Evolutionary conservation across 2,113 vertebrate genomes (phyloP).

Genomic region (Harpagus bidentatus): DNA sequence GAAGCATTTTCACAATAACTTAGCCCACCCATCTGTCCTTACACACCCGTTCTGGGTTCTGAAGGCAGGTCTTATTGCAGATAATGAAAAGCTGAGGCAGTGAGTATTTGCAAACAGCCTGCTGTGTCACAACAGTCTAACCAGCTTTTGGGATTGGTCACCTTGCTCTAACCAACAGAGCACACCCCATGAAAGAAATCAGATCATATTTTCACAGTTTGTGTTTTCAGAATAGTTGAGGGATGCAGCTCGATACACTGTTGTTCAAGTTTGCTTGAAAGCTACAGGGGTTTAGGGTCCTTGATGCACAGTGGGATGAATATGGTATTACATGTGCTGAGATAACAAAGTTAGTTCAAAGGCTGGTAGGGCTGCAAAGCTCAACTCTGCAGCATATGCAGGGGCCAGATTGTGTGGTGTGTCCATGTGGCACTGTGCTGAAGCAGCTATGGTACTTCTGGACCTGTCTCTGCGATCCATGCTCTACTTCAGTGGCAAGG

Average conservation of each 20-base stretch:
- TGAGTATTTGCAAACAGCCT: neutral
- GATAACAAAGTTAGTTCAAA: neutral
- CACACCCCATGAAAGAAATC: neutral
- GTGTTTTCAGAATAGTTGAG: neutral
- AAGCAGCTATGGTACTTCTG: neutral
- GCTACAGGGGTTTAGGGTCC: neutral
- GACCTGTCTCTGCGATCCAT: neutral
- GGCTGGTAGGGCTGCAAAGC: neutral
- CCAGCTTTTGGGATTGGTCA: neutral
- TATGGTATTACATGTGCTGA: neutral
- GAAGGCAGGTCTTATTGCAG: neutral
- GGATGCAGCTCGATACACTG: rapidly evolving
- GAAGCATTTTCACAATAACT: neutral
- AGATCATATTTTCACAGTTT: neutral
- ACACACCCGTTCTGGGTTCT: neutral
- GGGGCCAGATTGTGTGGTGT: neutral
- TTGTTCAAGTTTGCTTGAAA: neutral
- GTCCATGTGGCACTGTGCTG: neutral
- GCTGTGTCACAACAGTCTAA: neutral
- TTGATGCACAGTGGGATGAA: neutral
- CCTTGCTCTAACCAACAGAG: neutral
- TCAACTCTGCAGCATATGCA: neutral
- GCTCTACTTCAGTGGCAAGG: neutral
- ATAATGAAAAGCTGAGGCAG: neutral
- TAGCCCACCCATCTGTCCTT: neutral